A percentile compares a stretch with the other conserved stretches of the same genome.
Conservation (phyloP, 2,113 vertebrate species). For the Rhabdomys dilectus region DNA sequence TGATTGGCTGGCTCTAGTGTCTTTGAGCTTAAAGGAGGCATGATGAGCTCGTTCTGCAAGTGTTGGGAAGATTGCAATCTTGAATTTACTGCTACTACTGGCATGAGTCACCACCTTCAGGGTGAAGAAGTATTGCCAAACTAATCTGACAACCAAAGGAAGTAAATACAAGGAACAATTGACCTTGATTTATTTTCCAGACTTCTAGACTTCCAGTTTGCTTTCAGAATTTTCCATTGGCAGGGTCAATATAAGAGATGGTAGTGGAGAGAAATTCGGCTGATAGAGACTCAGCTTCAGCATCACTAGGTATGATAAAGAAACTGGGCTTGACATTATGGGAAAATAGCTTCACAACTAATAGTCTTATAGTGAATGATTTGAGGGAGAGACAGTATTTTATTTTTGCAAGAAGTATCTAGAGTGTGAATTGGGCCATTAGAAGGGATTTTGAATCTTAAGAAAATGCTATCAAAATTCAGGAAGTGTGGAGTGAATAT, state of each 20-base stretch:
- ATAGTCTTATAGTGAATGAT: neutral
- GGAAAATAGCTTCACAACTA: conserved; percentile 13
- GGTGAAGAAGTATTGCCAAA: conserved; percentile 52
- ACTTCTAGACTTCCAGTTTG: conserved; percentile 29
- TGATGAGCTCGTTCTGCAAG: neutral
- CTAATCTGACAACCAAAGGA: conserved; percentile 54
- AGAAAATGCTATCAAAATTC: conserved; percentile 23
- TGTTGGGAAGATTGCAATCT: conserved; percentile 25
- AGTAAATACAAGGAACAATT: conserved; percentile 51
- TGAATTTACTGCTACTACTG: conserved; percentile 3
- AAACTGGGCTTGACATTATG: conserved; percentile 3
- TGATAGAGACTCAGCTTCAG: conserved; percentile 21
- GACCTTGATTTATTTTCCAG: conserved; percentile 43
- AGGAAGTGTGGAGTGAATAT: conserved; percentile 33
- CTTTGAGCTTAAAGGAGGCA: conserved; percentile 6
- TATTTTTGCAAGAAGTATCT: neutral
- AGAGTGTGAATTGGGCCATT: neutral
- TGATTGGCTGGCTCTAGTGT: neutral
- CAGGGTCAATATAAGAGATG: conserved; percentile 26
- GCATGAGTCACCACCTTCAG: conserved; percentile 43
- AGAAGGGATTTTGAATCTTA: conserved; percentile 41
- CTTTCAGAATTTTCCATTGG: conserved; percentile 37
- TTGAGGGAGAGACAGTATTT: neutral
- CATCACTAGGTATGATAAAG: neutral
- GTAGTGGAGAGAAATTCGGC: conserved; percentile 30